These are phyloP conservation scores for Ailurus styani DNA, from an alignment of 2,113 vertebrate genomes.

Conservation along the genomic window DNA sequence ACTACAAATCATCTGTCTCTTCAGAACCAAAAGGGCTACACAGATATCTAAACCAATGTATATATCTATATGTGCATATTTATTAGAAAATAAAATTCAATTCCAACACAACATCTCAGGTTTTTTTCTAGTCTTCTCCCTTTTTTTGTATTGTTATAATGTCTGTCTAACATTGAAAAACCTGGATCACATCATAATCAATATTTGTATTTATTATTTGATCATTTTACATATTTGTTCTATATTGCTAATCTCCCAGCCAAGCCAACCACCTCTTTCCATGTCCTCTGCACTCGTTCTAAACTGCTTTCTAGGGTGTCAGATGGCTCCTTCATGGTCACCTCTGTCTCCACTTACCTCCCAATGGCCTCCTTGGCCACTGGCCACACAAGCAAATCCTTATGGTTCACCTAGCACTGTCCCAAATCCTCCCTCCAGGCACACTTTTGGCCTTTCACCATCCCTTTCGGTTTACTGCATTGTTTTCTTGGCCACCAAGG, in stretches of 20 bases:
- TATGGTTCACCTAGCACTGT: too few relatives aligned
- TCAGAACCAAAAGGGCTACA: neutral
- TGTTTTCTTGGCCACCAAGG: neutral
- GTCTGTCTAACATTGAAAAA: neutral
- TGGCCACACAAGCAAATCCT: neutral
- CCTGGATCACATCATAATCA: neutral
- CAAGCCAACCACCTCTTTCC: neutral
- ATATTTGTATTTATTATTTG: neutral
- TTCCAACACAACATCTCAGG: neutral
- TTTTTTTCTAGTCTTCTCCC: neutral
- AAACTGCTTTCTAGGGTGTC: neutral
- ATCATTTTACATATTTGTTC: neutral
- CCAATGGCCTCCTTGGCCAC: neutral
- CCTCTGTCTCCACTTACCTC: neutral
- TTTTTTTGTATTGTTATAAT: neutral
- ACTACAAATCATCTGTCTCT: neutral
- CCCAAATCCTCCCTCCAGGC: neutral
- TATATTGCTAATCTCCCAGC: neutral
- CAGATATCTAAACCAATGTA: neutral
- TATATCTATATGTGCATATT: neutral
- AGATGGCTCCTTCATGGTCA: neutral
- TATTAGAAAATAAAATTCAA: neutral
- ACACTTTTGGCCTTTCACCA: neutral
- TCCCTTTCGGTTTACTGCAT: rapidly evolving
- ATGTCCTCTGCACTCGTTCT: neutral